A percentile compares a stretch with the other conserved stretches of the same genome.
phyloP scores from a whole-genome alignment of 2,888 invertebrate species.

The Tyria jacobaeae region DNA sequence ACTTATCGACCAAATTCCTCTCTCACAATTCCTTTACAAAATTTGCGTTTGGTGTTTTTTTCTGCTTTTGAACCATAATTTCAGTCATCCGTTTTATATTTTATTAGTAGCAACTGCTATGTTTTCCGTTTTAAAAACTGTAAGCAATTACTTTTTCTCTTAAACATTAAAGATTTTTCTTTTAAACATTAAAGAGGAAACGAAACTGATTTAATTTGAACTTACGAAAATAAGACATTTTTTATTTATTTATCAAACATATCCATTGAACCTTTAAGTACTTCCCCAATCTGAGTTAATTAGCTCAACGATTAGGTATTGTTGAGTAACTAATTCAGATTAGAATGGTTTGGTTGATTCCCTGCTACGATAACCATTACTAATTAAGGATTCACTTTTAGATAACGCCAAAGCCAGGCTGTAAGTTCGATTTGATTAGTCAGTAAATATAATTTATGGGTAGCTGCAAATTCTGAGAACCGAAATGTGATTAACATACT shows the following conservation, averaged over 20 bases:
- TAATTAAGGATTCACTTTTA: slow-evolving; percentile 8
- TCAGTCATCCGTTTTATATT: neutral
- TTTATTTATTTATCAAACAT: too few species aligned
- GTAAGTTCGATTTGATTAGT: neutral
- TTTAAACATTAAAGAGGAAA: too few species aligned
- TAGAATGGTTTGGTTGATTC: neutral
- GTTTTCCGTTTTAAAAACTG: too few species aligned
- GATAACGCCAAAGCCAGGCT: neutral
- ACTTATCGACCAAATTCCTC: neutral
- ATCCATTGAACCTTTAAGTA: too few species aligned
- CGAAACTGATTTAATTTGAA: too few species aligned
- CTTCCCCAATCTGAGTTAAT: neutral
- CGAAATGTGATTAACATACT: neutral
- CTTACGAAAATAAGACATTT: too few species aligned
- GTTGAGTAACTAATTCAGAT: neutral
- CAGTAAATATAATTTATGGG: neutral
- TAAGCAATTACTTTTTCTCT: too few species aligned
- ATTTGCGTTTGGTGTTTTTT: neutral
- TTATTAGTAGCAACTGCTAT: too few species aligned
- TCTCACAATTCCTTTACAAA: neutral
- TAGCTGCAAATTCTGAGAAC: neutral
- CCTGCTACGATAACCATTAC: neutral
- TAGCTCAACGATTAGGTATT: neutral
- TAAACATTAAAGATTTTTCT: too few species aligned
- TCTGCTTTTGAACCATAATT: too few species aligned